Evolutionary conservation across 2,888 invertebrate species (phyloP).

Genomic region (Eretmocerus hayati): DNA sequence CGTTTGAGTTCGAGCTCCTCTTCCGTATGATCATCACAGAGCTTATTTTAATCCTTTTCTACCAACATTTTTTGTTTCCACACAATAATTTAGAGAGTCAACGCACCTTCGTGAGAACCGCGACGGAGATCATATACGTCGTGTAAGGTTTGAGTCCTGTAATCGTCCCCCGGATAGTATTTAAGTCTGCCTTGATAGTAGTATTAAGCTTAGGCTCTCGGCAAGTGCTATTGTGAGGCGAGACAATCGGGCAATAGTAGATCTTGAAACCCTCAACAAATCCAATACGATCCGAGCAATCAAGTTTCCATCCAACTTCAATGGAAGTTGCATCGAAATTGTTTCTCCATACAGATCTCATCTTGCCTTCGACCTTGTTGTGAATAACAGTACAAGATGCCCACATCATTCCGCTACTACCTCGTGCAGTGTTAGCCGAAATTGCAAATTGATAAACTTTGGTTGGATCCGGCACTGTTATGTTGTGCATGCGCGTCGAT

Average conservation of each 20-base stretch:
- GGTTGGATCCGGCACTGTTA: constrained; percentile 55
- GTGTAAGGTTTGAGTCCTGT: constrained; percentile 64
- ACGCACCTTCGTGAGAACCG: constrained; percentile 52
- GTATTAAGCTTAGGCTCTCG: constrained; percentile 48
- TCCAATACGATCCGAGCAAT: constrained; percentile 66
- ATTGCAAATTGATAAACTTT: constrained; percentile 71
- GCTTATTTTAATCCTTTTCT: neutral
- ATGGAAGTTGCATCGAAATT: constrained; percentile 51
- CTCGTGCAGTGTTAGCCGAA: constrained; percentile 62
- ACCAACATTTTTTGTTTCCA: neutral
- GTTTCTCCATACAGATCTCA: constrained; percentile 53
- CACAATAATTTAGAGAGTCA: neutral
- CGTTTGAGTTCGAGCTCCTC: too few relatives aligned
- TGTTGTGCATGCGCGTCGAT: constrained; percentile 50
- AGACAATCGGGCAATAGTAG: constrained; percentile 63
- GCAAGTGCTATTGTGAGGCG: constrained; percentile 53
- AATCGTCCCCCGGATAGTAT: constrained; percentile 54
- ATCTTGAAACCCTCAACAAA: constrained; percentile 68
- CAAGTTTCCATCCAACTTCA: constrained; percentile 69
- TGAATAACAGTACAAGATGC: constrained; percentile 64
- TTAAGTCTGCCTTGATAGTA: constrained; percentile 49
- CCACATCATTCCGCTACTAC: constrained; percentile 82
- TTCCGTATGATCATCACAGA: too few relatives aligned
- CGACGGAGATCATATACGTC: constrained; percentile 64
- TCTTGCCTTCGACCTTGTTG: constrained; percentile 50